phyloP scores from a whole-genome alignment of 2,113 vertebrate genomes.

The Lynx canadensis region DNA sequence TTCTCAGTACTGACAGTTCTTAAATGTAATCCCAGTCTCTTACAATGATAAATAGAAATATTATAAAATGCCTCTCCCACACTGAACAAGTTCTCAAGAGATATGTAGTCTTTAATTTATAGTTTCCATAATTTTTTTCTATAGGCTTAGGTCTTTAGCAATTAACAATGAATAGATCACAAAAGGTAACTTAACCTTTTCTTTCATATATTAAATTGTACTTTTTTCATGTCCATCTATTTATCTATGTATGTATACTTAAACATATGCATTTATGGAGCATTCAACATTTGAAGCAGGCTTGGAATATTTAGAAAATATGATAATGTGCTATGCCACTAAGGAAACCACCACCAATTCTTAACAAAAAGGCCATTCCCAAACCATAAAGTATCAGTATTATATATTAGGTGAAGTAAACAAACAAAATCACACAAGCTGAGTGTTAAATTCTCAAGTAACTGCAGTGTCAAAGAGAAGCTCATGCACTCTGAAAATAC shows the following conservation, averaged over 20 bases:
- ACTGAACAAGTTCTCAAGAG: not conserved
- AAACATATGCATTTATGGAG: not conserved
- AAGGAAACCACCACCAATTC: not conserved
- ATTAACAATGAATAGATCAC: not conserved
- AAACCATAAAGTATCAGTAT: not conserved
- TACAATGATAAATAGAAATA: not conserved
- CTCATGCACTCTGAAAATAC: not conserved
- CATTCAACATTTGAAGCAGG: not conserved
- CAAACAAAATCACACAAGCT: not conserved
- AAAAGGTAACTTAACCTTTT: not conserved
- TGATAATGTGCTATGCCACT: not conserved
- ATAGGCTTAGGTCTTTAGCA: not conserved
- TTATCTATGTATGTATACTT: not conserved
- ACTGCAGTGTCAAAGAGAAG: not conserved
- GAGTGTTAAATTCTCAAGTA: not conserved
- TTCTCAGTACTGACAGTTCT: not conserved
- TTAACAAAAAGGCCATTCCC: not conserved
- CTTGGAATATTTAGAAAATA: not conserved
- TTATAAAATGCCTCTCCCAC: not conserved
- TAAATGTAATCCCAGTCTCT: not conserved
- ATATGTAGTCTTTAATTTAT: not conserved
- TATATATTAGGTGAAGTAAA: not conserved
- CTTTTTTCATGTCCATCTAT: not conserved
- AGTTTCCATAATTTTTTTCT: not conserved
- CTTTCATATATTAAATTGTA: not conserved